A percentile compares a stretch with the other conserved stretches of the same genome.
Evolutionary conservation across 1,140 invertebrate genomes (phyloP).

Genomic region (Leptestheria dahalacensis): DNA sequence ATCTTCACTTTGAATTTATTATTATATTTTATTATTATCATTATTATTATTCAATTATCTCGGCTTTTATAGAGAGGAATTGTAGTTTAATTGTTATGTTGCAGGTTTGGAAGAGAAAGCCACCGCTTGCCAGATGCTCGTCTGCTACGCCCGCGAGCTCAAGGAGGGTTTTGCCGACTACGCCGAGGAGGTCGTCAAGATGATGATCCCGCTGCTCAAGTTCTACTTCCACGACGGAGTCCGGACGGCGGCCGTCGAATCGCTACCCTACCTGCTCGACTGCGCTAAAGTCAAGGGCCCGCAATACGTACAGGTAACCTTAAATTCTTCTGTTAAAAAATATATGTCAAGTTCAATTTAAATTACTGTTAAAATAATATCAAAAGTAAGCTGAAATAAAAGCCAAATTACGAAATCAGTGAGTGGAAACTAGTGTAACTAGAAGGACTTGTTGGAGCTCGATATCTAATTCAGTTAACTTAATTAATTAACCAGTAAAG

Average conservation of each 20-base stretch:
- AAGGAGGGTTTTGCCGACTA: conserved; percentile 93
- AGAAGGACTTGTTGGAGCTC: background rate
- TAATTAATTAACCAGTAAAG: too few relatives aligned
- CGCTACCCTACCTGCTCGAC: conserved; percentile 81
- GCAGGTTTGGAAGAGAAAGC: conserved; percentile 93
- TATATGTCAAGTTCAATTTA: too few relatives aligned
- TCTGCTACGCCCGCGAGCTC: conserved; percentile 92
- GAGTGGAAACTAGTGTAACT: too few relatives aligned
- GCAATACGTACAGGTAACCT: conserved; percentile 40
- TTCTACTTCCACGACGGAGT: conserved; percentile 99
- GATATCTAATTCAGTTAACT: background rate
- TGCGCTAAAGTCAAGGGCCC: conserved; percentile 75
- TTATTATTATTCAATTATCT: too few relatives aligned
- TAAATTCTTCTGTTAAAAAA: background rate
- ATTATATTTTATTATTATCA: conserved; percentile 8
- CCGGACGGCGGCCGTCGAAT: conserved; percentile 80
- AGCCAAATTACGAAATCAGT: too few relatives aligned
- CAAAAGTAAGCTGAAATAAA: too few relatives aligned
- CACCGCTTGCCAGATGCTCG: conserved; percentile 96
- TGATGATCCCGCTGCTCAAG: conserved; percentile 93
- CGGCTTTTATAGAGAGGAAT: background rate
- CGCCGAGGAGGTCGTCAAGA: conserved; percentile 79
- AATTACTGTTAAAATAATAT: too few relatives aligned
- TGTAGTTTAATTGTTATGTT: too few relatives aligned
- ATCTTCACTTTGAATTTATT: conserved; percentile 8